Evolutionary conservation across 53 echinoderm and acorn worm genomes (phyloP).

Genomic region (Actinopyga echinites): DNA sequence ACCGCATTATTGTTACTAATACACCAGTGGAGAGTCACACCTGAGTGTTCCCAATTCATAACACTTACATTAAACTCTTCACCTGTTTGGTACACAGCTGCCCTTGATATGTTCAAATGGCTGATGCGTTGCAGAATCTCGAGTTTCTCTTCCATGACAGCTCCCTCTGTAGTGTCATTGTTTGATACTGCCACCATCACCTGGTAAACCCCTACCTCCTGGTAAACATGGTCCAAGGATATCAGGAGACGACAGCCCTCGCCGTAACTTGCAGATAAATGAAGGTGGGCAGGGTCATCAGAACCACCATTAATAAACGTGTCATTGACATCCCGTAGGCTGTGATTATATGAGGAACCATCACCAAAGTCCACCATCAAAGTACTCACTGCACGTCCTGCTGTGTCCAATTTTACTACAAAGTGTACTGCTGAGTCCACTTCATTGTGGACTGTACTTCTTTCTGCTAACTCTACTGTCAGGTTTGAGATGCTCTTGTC

Average conservation of each 20-base stretch:
- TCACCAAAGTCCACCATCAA: conserved; percentile 85
- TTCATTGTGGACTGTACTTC: conserved; percentile 31
- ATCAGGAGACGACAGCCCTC: conserved; percentile 80
- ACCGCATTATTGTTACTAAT: neutral
- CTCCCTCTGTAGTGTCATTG: conserved; percentile 25
- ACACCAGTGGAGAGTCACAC: neutral
- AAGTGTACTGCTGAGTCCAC: conserved; percentile 67
- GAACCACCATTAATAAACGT: conserved; percentile 78
- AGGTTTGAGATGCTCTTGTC: conserved; percentile 68
- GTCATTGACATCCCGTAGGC: conserved; percentile 83
- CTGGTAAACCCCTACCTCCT: conserved; percentile 47
- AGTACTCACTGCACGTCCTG: conserved; percentile 62
- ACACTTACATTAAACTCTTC: conserved; percentile 6
- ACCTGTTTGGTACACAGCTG: conserved; percentile 7
- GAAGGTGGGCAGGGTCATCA: conserved; percentile 62
- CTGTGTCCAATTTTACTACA: conserved; percentile 68
- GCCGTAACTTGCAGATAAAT: conserved; percentile 86
- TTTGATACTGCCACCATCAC: conserved; percentile 53
- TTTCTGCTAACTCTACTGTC: conserved; percentile 60
- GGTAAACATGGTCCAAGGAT: conserved; percentile 76
- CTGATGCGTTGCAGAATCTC: conserved; percentile 54
- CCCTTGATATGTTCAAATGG: neutral
- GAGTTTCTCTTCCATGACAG: conserved; percentile 20
- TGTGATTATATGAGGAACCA: conserved; percentile 66
- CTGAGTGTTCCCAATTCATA: neutral